Evolutionary conservation across 1,140 invertebrate genomes (phyloP), one percentile per base, ranked within the genome.

Genomic region (Antheraea mylitta): DNA sequence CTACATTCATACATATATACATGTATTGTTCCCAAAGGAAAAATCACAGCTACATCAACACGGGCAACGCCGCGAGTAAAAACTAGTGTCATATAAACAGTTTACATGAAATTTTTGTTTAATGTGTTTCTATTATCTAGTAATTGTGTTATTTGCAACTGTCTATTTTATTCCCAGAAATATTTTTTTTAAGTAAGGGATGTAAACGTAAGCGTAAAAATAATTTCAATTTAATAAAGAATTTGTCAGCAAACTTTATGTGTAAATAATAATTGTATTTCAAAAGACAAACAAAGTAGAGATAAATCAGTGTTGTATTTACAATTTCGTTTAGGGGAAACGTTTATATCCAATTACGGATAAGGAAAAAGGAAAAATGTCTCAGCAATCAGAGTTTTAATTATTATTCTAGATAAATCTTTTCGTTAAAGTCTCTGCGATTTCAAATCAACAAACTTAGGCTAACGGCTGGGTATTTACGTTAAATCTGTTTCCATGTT

Each of bases 381-480:
- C 59, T 67, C 64, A 64, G 48, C 69, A 71, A 71, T 71, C 69
- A 67, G 69, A 67, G 59, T 71, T 71, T 71, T 71, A 71, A 71
- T 71, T 71, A 67, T 71, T 60, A 58, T 22, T 45, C 65, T 64
- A 48, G 69, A 67, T 67, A 71, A 67, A 71, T 71, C 69, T 42
- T 59, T 42, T 36, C 58, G 58, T 19, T 64, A 38, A 65, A 53
- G 59, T 60, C 59, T 64, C 65, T 45, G 61, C 64, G 65, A 63
- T 63, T 66, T 22, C 36, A 65, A 36, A 45, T 16, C 36, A 58
- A 36, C 45, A 18, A 67, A 67, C 22, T 37, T 37, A 11, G 37
- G 37, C 36, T n/a, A n/a, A 37, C 10, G 61, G 2, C 61, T 16
- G 30, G 61, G 36, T 37, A 0, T 37, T 63, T 36, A n/a, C 30